Base-by-base conservation (phyloP, 2,888 invertebrate genomes). In the Pristionchus mayeri region DNA sequence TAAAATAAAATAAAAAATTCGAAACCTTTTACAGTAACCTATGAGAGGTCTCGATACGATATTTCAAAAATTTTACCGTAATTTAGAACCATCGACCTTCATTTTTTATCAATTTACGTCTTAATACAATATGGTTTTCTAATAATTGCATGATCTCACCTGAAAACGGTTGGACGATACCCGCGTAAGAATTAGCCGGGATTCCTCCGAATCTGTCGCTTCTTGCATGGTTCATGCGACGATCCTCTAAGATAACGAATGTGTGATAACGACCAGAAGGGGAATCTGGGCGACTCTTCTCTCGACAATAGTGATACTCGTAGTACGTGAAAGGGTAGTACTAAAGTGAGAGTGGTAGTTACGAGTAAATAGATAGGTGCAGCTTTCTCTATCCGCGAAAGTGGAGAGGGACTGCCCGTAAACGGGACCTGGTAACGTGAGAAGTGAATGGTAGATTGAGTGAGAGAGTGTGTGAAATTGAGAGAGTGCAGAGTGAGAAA, bases 91-190 rank as follows among this genome's bases (percentile, higher is more conserved):
- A 9, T 13, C n/a, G n/a, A n/a, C n/a, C n/a, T n/a, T n/a, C n/a
- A n/a, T 7, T 63, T 30, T 13, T 82, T 63, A 16, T 48, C 3
- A 48, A 13, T 30, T 40, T 52, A 48, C 16, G 44, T 30, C 2
- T 76, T n/a, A n/a, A n/a, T n/a, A n/a, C n/a, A 44, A 44, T 44
- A 44, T 44, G 44, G 6, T 44, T 44, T 44, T 44, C 7, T 44
- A 44, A 44, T 44, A n/a, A n/a, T 44, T 44, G 44, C 44, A 44
- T 44, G 13, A 13, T 44, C n/a, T 48, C 48, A 82, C 82, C 50
- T 82, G 82, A 48, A 82, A 82, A n/a, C 82, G 40, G 21, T 82
- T 82, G 24, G 82, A 82, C 11, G 82, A 67, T 44, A 82, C 82
- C 34, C 82, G 44, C 2, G 82, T 44, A 44, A 82, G 82, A 24